phyloP scores from a whole-genome alignment of 2,113 vertebrate species.

The Glaucidium brasilianum region DNA sequence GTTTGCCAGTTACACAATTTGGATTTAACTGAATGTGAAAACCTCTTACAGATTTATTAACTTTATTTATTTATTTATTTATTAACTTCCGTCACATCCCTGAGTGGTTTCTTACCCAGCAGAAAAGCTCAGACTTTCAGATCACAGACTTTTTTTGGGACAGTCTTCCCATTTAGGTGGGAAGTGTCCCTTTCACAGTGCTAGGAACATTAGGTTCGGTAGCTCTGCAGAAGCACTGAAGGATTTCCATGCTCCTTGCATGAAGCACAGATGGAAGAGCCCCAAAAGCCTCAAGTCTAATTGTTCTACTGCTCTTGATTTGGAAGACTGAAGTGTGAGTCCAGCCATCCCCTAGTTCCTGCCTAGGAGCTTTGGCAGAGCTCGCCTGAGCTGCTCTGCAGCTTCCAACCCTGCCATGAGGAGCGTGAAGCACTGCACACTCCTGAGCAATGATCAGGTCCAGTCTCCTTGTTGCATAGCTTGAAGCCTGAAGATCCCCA shows the following conservation, averaged over 20 bases:
- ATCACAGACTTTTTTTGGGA: background rate
- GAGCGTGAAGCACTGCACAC: fast-evolving
- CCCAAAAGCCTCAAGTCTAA: background rate
- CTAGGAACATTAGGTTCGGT: background rate
- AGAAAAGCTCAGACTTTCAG: background rate
- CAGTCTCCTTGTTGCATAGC: background rate
- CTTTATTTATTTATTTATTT: too few relatives aligned
- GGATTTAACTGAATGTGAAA: background rate
- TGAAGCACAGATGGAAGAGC: background rate
- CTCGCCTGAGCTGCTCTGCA: background rate
- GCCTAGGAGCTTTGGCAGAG: background rate
- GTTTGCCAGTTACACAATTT: background rate
- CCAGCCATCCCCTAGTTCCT: background rate
- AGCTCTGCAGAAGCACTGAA: background rate
- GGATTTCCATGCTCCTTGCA: background rate
- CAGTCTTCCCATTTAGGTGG: background rate
- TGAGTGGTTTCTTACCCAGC: background rate
- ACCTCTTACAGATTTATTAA: background rate
- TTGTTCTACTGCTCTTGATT: background rate
- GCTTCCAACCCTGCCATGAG: background rate
- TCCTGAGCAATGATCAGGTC: fast-evolving
- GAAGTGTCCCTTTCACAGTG: background rate
- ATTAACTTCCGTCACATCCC: background rate
- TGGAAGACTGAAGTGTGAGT: background rate
- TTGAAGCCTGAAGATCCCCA: background rate